A percentile compares a stretch with the other conserved stretches of the same genome.
These are phyloP conservation scores for Charina bottae DNA, from an alignment of 2,113 vertebrate genomes.

Conservation along the genomic window DNA sequence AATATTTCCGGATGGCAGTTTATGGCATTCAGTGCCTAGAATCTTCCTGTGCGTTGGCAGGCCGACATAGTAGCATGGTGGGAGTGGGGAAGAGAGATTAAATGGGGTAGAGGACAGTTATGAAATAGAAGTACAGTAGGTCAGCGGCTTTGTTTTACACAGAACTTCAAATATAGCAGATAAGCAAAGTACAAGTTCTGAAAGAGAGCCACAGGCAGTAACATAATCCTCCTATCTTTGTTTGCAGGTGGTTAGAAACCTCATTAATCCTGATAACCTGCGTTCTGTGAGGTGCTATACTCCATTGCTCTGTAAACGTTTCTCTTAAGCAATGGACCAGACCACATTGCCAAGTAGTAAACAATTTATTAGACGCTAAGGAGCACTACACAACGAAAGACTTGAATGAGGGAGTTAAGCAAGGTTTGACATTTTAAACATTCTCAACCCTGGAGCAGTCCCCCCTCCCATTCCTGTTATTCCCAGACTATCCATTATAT, in stretches of 20 bases:
- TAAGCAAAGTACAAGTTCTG: not conserved
- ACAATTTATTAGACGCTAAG: too few species aligned
- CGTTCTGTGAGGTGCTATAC: too few species aligned
- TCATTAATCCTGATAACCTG: not conserved
- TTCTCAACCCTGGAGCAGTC: too few species aligned
- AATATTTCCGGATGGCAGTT: not conserved
- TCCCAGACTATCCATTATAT: too few species aligned
- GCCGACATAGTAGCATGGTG: not conserved
- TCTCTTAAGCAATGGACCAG: too few species aligned
- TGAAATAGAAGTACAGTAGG: too few species aligned
- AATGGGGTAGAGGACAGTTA: not conserved
- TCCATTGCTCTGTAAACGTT: too few species aligned
- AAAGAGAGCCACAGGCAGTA: not conserved
- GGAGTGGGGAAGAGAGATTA: not conserved
- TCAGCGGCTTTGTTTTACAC: not conserved
- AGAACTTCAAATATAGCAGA: not conserved
- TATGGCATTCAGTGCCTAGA: not conserved
- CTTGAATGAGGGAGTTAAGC: too few species aligned
- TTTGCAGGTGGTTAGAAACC: not conserved
- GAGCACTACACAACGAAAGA: too few species aligned
- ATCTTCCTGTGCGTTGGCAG: not conserved
- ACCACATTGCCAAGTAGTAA: too few species aligned
- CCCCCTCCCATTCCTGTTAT: too few species aligned
- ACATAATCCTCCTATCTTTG: not conserved
- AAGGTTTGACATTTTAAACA: too few species aligned